Conservation (phyloP, 2,113 vertebrate species). For the Petroica traversi region DNA sequence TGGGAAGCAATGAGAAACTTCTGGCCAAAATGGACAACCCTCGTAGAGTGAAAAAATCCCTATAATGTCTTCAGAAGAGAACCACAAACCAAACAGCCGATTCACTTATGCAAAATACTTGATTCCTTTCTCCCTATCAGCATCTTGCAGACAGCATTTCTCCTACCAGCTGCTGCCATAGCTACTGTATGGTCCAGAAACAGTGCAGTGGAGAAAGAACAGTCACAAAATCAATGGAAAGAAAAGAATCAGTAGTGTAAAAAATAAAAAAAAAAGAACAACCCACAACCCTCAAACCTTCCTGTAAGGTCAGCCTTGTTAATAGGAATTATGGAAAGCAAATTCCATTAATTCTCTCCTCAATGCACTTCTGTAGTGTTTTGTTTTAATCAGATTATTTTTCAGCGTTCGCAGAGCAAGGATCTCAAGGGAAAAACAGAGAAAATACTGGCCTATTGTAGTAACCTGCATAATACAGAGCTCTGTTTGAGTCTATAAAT, state of each 20-base stretch:
- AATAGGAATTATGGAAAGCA: slow-evolving; percentile 33
- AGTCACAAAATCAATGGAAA: slow-evolving; percentile 26
- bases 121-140: not conserved
- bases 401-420: not conserved
- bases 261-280: not conserved
- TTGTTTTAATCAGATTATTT: slow-evolving; percentile 62
- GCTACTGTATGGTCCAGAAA: not conserved
- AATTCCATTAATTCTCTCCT: slow-evolving; percentile 40
- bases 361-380: slow-evolving; percentile 34
- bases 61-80: not conserved
- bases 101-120: not conserved
- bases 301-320: slow-evolving; percentile 48
- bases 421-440: not conserved
- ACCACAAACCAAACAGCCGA: not conserved
- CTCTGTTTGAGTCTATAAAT: slow-evolving; percentile 37
- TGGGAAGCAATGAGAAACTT: not conserved
- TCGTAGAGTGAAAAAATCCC: not conserved
- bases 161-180: not conserved
- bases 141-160: not conserved
- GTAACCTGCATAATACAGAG: slow-evolving; percentile 1
- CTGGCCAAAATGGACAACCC: not conserved
- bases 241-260: not conserved
- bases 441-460: slow-evolving; percentile 23
- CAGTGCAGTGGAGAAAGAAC: not conserved
- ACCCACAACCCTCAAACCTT: not conserved